Conservation (phyloP, 2,797 vertebrate genomes). For the Glossophaga mutica region DNA sequence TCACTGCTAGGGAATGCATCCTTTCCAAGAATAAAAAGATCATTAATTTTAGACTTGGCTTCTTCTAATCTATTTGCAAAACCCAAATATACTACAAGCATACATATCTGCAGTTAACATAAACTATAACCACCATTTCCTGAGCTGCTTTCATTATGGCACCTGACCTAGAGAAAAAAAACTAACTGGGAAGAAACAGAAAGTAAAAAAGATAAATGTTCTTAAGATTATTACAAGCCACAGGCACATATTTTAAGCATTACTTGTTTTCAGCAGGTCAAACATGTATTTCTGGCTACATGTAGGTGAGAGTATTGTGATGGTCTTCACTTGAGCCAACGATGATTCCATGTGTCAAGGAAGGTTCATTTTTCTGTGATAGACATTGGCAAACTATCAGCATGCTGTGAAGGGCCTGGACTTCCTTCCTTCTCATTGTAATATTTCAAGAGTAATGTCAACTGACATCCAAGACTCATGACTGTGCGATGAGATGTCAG, state of each 20-base stretch:
- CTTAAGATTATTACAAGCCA: background rate
- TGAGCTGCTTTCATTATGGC: slow-evolving; percentile 32
- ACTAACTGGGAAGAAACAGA: background rate
- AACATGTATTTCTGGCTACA: background rate
- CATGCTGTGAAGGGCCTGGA: background rate
- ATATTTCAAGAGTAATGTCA: background rate
- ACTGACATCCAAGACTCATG: background rate
- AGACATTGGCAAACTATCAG: background rate
- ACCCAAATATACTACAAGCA: background rate
- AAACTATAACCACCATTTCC: slow-evolving; percentile 39
- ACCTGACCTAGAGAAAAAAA: slow-evolving; percentile 47
- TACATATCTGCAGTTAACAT: background rate
- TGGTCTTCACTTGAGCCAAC: background rate
- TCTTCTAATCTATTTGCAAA: background rate
- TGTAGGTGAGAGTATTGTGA: background rate
- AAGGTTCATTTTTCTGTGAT: background rate
- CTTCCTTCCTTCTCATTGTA: background rate
- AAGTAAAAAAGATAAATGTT: background rate
- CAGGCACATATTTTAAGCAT: slow-evolving; percentile 24
- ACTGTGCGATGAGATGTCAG: background rate
- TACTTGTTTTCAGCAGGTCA: background rate
- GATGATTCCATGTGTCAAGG: background rate
- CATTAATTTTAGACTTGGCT: slow-evolving; percentile 65
- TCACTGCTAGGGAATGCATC: slow-evolving; percentile 46
- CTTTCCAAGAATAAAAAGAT: slow-evolving; percentile 48